Conservation (phyloP, 2,113 vertebrate species). For the Carettochelys insculpta region DNA sequence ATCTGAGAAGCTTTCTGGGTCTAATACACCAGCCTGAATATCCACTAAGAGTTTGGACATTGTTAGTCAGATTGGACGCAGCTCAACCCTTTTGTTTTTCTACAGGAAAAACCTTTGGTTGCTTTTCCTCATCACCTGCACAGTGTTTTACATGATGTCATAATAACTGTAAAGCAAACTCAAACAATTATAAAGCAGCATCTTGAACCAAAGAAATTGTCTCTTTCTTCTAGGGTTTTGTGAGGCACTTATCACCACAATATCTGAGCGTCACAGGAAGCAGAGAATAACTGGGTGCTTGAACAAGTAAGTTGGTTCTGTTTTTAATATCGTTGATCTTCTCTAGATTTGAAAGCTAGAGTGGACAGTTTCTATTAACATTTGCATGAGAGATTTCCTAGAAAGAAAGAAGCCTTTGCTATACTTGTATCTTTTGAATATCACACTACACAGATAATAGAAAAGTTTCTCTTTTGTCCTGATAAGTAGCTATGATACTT, state of each 20-base stretch:
- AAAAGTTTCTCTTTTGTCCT: rapidly evolving
- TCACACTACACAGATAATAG: not conserved
- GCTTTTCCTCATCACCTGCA: rapidly evolving
- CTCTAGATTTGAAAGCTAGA: not conserved
- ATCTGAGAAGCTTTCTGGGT: not conserved
- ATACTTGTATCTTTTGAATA: not conserved
- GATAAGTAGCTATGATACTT: not conserved
- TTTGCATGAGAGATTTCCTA: not conserved
- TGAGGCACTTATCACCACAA: not conserved
- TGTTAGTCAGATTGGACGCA: not conserved
- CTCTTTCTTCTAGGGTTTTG: not conserved
- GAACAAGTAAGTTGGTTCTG: not conserved
- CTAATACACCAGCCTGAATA: not conserved
- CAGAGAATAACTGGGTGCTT: not conserved
- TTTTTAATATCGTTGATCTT: not conserved
- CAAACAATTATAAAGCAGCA: not conserved
- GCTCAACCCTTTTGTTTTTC: rapidly evolving
- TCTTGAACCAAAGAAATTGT: not conserved
- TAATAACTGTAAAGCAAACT: not conserved
- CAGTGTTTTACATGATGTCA: not conserved
- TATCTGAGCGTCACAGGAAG: not conserved
- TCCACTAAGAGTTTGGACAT: not conserved
- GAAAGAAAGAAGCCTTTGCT: not conserved
- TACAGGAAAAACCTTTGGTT: not conserved
- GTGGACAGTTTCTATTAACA: not conserved